A percentile compares a stretch with the other conserved stretches of the same genome.
phyloP scores from a whole-genome alignment of 2,797 vertebrate species.

The Sebastes oblongus region DNA sequence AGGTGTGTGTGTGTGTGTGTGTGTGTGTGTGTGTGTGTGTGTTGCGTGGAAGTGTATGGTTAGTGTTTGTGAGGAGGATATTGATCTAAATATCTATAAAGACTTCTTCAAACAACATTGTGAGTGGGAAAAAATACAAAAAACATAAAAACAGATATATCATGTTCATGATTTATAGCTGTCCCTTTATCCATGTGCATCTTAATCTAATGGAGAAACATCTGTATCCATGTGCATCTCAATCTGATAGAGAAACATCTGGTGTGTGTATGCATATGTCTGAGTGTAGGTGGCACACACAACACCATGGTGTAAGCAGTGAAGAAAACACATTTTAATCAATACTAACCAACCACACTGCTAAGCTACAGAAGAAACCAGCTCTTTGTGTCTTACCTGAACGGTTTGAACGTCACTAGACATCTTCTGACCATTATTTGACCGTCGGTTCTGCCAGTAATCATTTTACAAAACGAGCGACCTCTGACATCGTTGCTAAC shows the following conservation, averaged over 20 bases:
- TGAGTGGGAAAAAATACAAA: no score
- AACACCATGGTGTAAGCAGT: not conserved
- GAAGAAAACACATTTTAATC: not conserved
- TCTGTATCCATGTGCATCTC: conserved; percentile 11
- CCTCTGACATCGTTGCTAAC: conserved; percentile 62
- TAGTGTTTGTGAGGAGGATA: no score
- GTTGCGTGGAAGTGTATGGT: no score
- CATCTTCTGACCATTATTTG: conserved; percentile 96
- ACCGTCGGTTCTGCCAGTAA: conserved; percentile 86
- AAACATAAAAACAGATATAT: no score
- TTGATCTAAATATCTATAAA: no score
- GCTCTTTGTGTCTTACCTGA: conserved; percentile 86
- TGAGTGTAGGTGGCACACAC: not conserved
- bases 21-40: no score
- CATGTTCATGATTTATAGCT: not conserved
- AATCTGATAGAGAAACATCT: conserved; percentile 37
- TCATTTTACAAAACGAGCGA: conserved; percentile 77
- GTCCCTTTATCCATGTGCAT: not conserved
- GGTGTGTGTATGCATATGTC: not conserved
- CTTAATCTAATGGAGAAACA: conserved; percentile 17
- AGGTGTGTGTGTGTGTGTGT: no score
- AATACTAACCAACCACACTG: not conserved
- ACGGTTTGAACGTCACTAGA: conserved; percentile 93
- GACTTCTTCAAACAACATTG: no score
- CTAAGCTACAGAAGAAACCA: not conserved